Evolutionary conservation across 2,888 invertebrate genomes (phyloP), one percentile per base, ranked within the genome.

Genomic region (Lottia gigantea): DNA sequence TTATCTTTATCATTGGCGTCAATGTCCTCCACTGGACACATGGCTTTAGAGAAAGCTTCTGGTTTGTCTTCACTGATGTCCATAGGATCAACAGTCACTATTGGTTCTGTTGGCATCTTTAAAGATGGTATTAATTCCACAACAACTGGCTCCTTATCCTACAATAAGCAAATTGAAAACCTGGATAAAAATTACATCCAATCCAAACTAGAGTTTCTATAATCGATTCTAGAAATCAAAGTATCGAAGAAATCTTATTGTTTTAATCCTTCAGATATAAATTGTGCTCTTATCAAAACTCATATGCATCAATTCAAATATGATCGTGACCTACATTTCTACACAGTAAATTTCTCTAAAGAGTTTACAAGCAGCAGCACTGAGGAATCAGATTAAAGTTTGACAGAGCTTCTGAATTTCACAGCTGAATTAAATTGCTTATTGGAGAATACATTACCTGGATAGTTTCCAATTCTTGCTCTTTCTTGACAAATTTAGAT

Each of bases 1-100:
- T 95, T 95, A 63, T 92, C 91, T 61, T 90, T 91, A 84, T 95
- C 94, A 65, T 92, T 91, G 84, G 84, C 85, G 83, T 96, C 96
- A 86, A 95, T 94, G 81, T 85, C 83, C 75, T 84, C 82, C 62
- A 85, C 80, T 72, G 80, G 80, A 8, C 81, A 66, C 49, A 80
- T 61, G 31, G 78, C 80, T 73, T 78, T 79, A 0, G 82, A 82
- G 71, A 83, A 85, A 16, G 83, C 81, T 46, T 83, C 83, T 64
- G 78, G 76, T n/a, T 76, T 80, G 65, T 80, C 80, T 67, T 81
- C 83, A 77, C 83, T 82, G 19, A 82, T 82, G 73, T 85, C 83
- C 85, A 85, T 85, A 66, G 81, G 81, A 40, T 78, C 79, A 23
- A 77, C 76, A 47, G 76, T 74, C 19, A 72, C 74, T 25, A 74